phyloP scores from a whole-genome alignment of 1,140 invertebrate genomes.

The Drosophila bifasciata region DNA sequence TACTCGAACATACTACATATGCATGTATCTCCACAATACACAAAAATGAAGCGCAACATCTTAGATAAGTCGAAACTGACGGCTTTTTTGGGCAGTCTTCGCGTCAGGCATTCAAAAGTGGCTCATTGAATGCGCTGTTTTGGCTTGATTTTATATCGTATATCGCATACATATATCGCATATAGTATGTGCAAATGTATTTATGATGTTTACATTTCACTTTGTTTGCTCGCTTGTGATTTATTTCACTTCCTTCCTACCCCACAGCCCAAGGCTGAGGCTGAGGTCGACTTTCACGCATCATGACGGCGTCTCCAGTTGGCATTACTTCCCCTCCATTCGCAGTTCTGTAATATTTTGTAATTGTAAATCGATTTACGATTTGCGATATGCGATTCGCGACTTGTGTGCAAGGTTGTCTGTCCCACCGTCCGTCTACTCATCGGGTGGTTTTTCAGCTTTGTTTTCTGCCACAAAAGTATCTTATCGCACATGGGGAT shows the following conservation, averaged over 20 bases:
- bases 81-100: slow-evolving; percentile 24
- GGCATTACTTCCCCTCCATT: slow-evolving; percentile 39
- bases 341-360: slow-evolving; percentile 63
- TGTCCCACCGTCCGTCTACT: slow-evolving; percentile 11
- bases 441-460: slow-evolving; percentile 17
- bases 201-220: slow-evolving; percentile 66
- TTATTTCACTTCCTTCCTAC: slow-evolving; percentile 65
- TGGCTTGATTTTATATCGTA: slow-evolving; percentile 35
- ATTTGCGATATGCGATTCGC: slow-evolving; percentile 19
- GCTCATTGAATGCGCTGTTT: slow-evolving; percentile 50
- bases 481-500: slow-evolving; percentile 53
- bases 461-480: slow-evolving; percentile 30
- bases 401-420: slow-evolving; percentile 53
- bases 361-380: slow-evolving; percentile 73
- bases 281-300: slow-evolving; percentile 69
- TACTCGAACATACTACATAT: too few relatives aligned
- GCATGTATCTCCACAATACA: too few relatives aligned
- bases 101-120: slow-evolving; percentile 62
- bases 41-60: slow-evolving; percentile 41
- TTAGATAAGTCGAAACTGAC: slow-evolving; percentile 64
- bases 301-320: slow-evolving; percentile 42
- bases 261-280: slow-evolving; percentile 46
- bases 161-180: slow-evolving; percentile 4
- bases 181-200: slow-evolving; percentile 12
- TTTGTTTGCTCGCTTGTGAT: slow-evolving; percentile 37